Evolutionary conservation across 2,888 invertebrate species (phyloP), one percentile per base, ranked within the genome.

Genomic region (Euzophera pinguis): DNA sequence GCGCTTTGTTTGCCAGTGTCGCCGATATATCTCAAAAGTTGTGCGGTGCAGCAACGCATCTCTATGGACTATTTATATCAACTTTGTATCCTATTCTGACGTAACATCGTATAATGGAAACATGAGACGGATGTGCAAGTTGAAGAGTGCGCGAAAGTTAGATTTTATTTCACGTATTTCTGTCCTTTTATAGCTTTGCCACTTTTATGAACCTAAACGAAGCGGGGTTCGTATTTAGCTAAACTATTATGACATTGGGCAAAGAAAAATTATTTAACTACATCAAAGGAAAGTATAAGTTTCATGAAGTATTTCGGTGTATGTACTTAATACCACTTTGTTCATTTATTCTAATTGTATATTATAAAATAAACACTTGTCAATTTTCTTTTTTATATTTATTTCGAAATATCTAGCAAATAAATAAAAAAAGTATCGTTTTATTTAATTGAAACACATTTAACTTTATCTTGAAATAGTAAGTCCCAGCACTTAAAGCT

Each of bases 11-110:
- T 81, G 83, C 73, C 71, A 78, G 71, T 78, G 84, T 80, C 84
- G 75, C 82, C 79, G 85, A 88, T 87, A 88, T 87, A 87, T 85
- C 81, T 82, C 73, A 70, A 83, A 86, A 88, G 75, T 86, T 86
- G 68, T 73, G 75, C 81, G 67, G 67, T 76, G 75, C 78, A 74
- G 70, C 74, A 73, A 75, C 75, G 75, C 78, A 76, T 74, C 73
- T 68, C 73, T 62, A 54, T 59, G 58, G 58, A 56, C 61, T 58
- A 57, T 60, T 61, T 65, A 64, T 66, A 51, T 51, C 51, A 43
- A 51, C 51, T 43, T 51, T 43, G 51, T 51, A 51, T 43, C 43
- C 39, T 39, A 29, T 32, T 50, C 29, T 50, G 49, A 50, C 49
- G 29, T 14, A 32, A 39, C 45, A 32, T 32, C 14, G 14, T 45